A percentile compares a stretch with the other conserved stretches of the same genome.
Conservation (phyloP, 2,797 vertebrate genomes). For the Myotis pilosus region DNA sequence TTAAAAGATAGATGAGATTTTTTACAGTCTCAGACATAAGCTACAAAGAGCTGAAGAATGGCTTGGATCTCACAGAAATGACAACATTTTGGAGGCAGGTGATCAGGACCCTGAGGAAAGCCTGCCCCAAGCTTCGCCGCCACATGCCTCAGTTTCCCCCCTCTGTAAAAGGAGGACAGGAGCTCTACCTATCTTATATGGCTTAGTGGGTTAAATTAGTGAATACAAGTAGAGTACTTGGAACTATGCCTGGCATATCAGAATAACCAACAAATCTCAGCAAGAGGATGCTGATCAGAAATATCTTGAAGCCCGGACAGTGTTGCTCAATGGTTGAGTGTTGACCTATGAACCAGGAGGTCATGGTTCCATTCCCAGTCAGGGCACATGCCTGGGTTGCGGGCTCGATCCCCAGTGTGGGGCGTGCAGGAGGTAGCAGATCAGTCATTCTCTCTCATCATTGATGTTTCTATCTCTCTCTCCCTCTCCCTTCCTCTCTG, state of each 20-base stretch:
- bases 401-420: too few relatives aligned
- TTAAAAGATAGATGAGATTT: neutral
- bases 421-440: too few relatives aligned
- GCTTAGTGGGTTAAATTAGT: neutral
- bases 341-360: too few relatives aligned
- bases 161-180: neutral
- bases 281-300: neutral
- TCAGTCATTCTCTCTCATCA: too few relatives aligned
- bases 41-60: neutral
- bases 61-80: slow-evolving; percentile 6
- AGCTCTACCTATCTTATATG: neutral
- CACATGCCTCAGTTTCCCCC: neutral
- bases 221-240: neutral
- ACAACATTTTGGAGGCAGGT: neutral
- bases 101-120: neutral
- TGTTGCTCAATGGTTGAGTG: too few relatives aligned
- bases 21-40: neutral
- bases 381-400: too few relatives aligned
- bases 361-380: too few relatives aligned
- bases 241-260: neutral
- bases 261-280: neutral
- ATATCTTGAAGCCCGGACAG: too few relatives aligned
- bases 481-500: too few relatives aligned
- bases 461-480: too few relatives aligned
- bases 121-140: neutral